These are phyloP conservation scores for Aplysia californica DNA, from an alignment of 1,140 invertebrate species.

Conservation along the genomic window DNA sequence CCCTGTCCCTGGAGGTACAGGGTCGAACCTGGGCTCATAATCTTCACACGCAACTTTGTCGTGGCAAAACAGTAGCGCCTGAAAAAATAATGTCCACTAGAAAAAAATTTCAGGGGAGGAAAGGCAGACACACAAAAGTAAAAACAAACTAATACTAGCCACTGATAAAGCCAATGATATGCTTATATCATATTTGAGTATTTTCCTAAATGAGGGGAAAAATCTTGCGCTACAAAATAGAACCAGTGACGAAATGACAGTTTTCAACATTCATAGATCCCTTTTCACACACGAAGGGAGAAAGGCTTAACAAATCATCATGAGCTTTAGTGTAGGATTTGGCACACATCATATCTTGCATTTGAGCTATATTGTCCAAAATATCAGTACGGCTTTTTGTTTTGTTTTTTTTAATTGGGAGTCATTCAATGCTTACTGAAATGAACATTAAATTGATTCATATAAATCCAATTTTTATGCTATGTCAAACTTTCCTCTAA, in stretches of 20 bases:
- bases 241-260: background rate
- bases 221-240: background rate
- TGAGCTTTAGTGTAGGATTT: too few species aligned
- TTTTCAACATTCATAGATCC: background rate
- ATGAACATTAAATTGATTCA: too few species aligned
- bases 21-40: slow-evolving; percentile 86
- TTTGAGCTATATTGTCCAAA: too few species aligned
- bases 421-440: too few species aligned
- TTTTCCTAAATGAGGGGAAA: background rate
- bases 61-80: slow-evolving; percentile 92
- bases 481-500: too few species aligned
- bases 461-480: too few species aligned
- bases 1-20: slow-evolving; percentile 87
- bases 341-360: too few species aligned
- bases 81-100: slow-evolving; percentile 32
- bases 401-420: too few species aligned
- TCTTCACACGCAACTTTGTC: slow-evolving; percentile 96
- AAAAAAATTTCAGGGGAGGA: background rate
- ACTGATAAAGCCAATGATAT: background rate
- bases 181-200: background rate
- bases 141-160: background rate
- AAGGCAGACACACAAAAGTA: background rate
- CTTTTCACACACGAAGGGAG: too few species aligned
- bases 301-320: too few species aligned
- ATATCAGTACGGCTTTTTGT: too few species aligned